Conservation (phyloP, 2,797 vertebrate genomes). For the Spinibarbus caldwelli region DNA sequence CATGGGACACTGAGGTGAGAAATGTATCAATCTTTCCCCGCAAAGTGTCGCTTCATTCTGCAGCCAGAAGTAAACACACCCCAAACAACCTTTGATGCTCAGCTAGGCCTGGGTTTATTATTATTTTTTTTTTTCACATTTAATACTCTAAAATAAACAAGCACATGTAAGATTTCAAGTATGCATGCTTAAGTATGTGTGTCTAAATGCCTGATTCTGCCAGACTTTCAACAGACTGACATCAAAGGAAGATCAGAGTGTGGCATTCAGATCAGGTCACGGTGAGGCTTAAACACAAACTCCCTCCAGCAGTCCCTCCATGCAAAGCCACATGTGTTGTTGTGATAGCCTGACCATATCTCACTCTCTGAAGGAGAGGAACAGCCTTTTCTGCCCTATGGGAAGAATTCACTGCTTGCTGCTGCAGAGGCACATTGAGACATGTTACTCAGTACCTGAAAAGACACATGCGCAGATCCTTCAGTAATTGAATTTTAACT, state of each 20-base stretch:
- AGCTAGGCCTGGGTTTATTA: background rate
- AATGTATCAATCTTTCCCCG: background rate
- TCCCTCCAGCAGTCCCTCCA: slow-evolving; percentile 39
- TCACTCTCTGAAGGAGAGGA: background rate
- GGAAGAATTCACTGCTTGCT: slow-evolving; percentile 13
- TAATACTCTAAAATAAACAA: slow-evolving; percentile 38
- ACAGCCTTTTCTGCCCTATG: background rate
- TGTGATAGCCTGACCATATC: slow-evolving; percentile 47
- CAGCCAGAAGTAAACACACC: background rate
- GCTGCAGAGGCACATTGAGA: slow-evolving; percentile 9
- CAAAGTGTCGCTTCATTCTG: background rate
- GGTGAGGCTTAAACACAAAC: slow-evolving; percentile 43
- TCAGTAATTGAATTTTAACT: background rate
- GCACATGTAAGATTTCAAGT: slow-evolving; percentile 36
- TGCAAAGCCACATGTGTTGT: slow-evolving; percentile 37
- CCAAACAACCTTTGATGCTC: slow-evolving; percentile 27
- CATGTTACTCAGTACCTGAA: slow-evolving; percentile 16
- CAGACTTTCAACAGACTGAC: slow-evolving; percentile 43
- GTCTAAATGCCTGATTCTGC: slow-evolving; percentile 46
- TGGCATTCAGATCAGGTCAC: slow-evolving; percentile 49
- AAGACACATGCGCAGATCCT: background rate
- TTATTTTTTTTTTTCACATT: slow-evolving; percentile 23
- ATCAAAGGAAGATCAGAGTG: slow-evolving; percentile 49
- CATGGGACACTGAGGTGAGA: background rate
- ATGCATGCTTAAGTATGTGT: slow-evolving; percentile 45